These are phyloP conservation scores for Bombyx mori DNA, from an alignment of 1,140 invertebrate genomes.

Conservation along the genomic window DNA sequence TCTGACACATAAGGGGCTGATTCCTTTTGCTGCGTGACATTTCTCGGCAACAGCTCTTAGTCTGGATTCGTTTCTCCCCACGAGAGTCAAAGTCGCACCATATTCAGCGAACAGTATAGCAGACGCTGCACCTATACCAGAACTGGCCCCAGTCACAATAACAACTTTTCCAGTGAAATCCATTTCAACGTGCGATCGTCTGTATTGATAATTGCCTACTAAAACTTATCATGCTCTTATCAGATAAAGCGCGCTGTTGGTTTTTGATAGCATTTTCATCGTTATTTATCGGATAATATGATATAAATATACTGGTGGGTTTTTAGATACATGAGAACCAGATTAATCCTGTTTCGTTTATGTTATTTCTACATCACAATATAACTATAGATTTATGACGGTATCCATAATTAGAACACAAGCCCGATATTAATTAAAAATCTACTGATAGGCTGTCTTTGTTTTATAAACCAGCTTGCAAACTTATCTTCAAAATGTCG, in stretches of 20 bases:
- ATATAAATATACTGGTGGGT: too few species aligned
- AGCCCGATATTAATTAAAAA: too few species aligned
- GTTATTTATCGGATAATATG: too few species aligned
- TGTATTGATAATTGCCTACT: background rate
- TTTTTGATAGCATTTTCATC: too few species aligned
- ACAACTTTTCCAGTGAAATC: conserved; percentile 33
- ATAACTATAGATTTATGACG: too few species aligned
- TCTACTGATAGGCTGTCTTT: too few species aligned
- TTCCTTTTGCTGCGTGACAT: conserved; percentile 70
- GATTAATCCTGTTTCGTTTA: too few species aligned
- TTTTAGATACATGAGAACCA: too few species aligned
- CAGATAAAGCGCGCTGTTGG: background rate
- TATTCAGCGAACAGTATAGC: conserved; percentile 74
- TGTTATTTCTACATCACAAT: too few species aligned
- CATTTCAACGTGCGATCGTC: conserved; percentile 13
- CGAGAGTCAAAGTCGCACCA: conserved; percentile 73
- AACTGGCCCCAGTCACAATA: conserved; percentile 32
- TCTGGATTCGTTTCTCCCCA: conserved; percentile 79
- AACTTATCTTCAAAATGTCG: too few species aligned
- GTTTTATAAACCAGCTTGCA: too few species aligned
- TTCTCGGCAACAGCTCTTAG: conserved; percentile 73
- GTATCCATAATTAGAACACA: too few species aligned
- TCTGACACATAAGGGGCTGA: conserved; percentile 56
- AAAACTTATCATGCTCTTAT: background rate
- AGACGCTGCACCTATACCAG: conserved; percentile 75